Percentiles rank a stretch among this genome's conserved stretches.
Evolutionary conservation across 2,888 invertebrate species (phyloP).

Genomic region (Eupithecia inturbata): DNA sequence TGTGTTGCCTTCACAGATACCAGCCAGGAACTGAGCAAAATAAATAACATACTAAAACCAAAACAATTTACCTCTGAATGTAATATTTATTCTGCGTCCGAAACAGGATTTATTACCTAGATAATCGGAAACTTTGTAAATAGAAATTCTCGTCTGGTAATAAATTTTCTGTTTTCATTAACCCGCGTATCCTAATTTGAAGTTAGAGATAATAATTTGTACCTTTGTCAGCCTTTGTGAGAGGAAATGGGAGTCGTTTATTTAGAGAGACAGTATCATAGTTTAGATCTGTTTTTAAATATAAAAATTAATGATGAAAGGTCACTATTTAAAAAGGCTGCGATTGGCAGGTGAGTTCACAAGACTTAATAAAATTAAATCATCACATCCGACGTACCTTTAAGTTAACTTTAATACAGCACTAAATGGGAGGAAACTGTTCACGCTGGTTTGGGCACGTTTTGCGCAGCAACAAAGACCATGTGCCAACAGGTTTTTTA

Average conservation of each 20-base stretch:
- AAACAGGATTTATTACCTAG: slow-evolving; percentile 62
- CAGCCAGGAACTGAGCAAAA: neutral
- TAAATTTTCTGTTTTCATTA: slow-evolving; percentile 61
- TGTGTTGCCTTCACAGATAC: neutral
- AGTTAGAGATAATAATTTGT: slow-evolving; percentile 44
- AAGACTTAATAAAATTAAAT: neutral
- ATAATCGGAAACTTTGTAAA: slow-evolving; percentile 62
- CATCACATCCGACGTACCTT: neutral
- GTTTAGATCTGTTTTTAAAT: neutral
- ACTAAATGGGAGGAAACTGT: neutral
- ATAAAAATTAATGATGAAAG: neutral
- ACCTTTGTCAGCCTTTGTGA: slow-evolving; percentile 35
- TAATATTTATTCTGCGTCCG: slow-evolving; percentile 7
- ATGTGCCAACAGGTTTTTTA: neutral
- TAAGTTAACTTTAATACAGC: neutral
- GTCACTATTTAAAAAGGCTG: neutral
- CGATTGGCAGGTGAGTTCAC: neutral
- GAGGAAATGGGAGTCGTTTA: slow-evolving; percentile 24
- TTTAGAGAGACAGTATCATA: slow-evolving; percentile 32
- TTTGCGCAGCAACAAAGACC: neutral
- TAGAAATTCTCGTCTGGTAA: slow-evolving; percentile 56
- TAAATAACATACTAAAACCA: slow-evolving; percentile 4
- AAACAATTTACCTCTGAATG: slow-evolving; percentile 3
- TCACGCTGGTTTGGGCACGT: neutral
- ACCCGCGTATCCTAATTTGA: slow-evolving; percentile 51